These are phyloP conservation scores for Loxodonta africana DNA, from an alignment of 2,113 vertebrate genomes.

Conservation along the genomic window DNA sequence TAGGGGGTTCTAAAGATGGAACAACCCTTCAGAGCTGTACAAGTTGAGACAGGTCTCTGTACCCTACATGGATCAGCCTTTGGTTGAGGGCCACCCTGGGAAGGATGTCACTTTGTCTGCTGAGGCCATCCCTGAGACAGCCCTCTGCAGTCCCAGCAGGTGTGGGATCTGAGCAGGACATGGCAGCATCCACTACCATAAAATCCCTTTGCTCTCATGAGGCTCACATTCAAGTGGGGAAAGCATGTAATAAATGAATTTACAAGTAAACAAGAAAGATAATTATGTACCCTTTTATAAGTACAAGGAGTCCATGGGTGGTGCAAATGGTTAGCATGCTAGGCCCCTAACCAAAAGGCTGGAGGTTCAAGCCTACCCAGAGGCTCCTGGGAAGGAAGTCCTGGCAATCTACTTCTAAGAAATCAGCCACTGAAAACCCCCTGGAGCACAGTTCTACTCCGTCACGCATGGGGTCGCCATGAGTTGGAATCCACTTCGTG, in stretches of 20 bases:
- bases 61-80: background rate
- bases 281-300: background rate
- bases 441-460: no score
- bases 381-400: no score
- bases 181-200: background rate
- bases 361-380: no score
- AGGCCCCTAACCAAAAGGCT: no score
- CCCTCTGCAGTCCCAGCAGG: background rate
- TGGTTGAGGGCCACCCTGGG: background rate
- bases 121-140: background rate
- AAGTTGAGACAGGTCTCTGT: background rate
- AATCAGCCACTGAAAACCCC: no score
- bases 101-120: background rate
- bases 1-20: background rate
- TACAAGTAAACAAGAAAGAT: background rate
- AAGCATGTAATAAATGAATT: background rate
- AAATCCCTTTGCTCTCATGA: background rate
- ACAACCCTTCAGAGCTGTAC: background rate
- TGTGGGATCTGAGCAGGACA: background rate
- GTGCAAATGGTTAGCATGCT: no score
- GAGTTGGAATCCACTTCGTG: no score
- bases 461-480: no score
- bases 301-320: background rate
- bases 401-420: no score
- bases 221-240: background rate